Evolutionary conservation across 35 echinoderm and acorn worm genomes (phyloP), one percentile per base, ranked within the genome.

Genomic region (Strongylocentrotus purpuratus): DNA sequence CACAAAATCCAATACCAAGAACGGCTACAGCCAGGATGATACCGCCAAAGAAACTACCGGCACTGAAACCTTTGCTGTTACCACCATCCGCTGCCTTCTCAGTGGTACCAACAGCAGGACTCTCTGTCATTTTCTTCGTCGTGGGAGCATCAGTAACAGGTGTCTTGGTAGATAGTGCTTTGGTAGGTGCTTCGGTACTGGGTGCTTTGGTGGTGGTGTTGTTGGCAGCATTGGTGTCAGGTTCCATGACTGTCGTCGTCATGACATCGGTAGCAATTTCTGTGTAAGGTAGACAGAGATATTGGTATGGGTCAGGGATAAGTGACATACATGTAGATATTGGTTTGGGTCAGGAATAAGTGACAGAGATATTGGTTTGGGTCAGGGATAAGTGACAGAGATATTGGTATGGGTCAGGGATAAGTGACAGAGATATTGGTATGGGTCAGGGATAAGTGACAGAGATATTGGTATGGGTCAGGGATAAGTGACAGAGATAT

Each of bases 21-120:
- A 93, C 91, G 0, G 46, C 91, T 32, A 93, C 91, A 7, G 91
- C 91, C 5, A 93, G 48, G 17, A 93, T 46, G 22, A 93, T 93
- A 46, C 91, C 91, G n/a, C 91, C 91, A 28, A 93, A 50, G 91
- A 93, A 93, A 93, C 91, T 93, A 28, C 91, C 91, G 15, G 91
- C 91, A 31, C 91, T 93, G 31, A 93, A 93, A 46, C 87, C 87
- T 31, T 93, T 93, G 0, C 17, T 32, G 33, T 45, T 46, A 32
- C 91, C 91, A 45, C 31, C 12, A 58, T 58, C 91, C 46, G 45
- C 25, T 47, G 46, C 18, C 48, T 93, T 93, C 2, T 13, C 48
- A 9, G 91, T 93, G 31, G 91, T 93, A 47, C 91, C 91, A 28
- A 31, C 91, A 47, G 14, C 91, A 48, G 91, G 91, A n/a, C 48